Conservation (phyloP, 2,113 vertebrate species). For the Haliaeetus leucogaster region DNA sequence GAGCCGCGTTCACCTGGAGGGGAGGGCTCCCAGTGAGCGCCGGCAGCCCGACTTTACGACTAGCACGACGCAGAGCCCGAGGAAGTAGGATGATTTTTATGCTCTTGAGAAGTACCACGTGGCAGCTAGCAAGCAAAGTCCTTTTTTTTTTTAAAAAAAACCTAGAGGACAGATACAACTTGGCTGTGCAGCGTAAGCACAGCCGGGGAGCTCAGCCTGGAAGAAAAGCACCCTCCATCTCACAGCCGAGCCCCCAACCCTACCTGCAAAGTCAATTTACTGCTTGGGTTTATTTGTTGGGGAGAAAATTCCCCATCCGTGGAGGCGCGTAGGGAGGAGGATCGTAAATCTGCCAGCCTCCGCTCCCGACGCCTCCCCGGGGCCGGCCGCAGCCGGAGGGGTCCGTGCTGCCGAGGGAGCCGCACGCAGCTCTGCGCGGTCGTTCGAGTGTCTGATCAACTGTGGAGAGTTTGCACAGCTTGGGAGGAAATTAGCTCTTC, state of each 20-base stretch:
- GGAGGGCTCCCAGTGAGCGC: neutral
- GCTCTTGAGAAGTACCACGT: neutral
- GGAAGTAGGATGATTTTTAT: neutral
- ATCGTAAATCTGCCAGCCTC: neutral
- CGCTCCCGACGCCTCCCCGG: neutral
- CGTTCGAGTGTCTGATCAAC: neutral
- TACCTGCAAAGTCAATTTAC: neutral
- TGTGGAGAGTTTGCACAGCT: conserved; percentile 33
- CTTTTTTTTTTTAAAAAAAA: neutral
- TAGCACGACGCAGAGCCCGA: neutral
- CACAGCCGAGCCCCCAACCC: rapidly evolving
- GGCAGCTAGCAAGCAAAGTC: neutral
- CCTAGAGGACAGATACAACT: neutral
- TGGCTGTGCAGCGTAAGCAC: neutral
- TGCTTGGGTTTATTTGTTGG: neutral
- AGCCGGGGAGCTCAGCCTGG: neutral
- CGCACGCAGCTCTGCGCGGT: rapidly evolving
- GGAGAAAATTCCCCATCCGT: neutral
- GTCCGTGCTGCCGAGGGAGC: neutral
- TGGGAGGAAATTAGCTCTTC: conserved; percentile 42
- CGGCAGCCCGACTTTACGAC: neutral
- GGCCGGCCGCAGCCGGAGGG: neutral
- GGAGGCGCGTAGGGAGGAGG: neutral
- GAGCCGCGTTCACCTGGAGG: neutral
- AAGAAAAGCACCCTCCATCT: neutral